Conservation (phyloP, 2,113 vertebrate species). For the Boulengerochromis microlepis region DNA sequence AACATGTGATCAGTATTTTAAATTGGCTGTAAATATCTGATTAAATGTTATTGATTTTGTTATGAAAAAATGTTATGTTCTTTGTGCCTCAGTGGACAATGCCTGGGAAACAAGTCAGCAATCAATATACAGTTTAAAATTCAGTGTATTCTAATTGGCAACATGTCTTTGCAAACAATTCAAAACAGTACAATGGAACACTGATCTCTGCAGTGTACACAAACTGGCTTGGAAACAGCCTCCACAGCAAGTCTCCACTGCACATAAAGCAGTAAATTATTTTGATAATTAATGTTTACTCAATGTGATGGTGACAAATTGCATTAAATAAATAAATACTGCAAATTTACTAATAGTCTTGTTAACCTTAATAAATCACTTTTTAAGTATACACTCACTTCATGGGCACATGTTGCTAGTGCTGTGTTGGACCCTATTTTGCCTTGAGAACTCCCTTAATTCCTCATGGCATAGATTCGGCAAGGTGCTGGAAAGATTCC, state of each 20-base stretch:
- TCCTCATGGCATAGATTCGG: neutral
- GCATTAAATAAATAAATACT: neutral
- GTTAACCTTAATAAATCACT: neutral
- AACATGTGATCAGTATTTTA: neutral
- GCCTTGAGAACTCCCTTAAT: neutral
- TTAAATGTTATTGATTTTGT: neutral
- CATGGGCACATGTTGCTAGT: neutral
- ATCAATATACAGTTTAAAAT: neutral
- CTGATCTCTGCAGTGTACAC: neutral
- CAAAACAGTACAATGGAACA: neutral
- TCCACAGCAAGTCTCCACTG: neutral
- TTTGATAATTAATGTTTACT: neutral
- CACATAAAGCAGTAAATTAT: neutral
- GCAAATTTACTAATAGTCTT: neutral
- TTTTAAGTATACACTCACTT: neutral
- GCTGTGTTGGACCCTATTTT: neutral
- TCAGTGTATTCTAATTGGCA: neutral
- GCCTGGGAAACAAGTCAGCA: neutral
- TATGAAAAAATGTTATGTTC: neutral
- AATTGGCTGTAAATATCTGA: neutral
- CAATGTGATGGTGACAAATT: neutral
- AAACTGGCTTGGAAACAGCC: neutral
- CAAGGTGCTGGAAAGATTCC: neutral
- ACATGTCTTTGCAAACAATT: neutral
- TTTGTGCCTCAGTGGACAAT: neutral